Evolutionary conservation across 2,797 vertebrate species (phyloP), one percentile per base, ranked within the genome.

Genomic region (Huso huso): DNA sequence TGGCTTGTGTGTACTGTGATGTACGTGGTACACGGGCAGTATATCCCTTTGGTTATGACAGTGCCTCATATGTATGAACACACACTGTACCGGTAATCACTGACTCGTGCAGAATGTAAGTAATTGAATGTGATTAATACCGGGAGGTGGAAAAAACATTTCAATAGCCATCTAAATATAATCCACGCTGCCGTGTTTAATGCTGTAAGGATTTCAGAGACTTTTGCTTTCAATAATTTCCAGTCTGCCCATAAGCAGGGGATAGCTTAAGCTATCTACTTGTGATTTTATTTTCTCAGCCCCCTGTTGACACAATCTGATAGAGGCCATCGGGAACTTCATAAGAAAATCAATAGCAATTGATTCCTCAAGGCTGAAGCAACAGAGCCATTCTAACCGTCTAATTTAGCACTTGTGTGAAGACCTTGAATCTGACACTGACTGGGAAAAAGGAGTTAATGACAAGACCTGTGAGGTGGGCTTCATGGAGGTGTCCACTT

Each of bases 211-310:
- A 37, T 37, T 37, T 37, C 23, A 37, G 23, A 37, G 23, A 37
- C 23, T 69, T 68, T 71, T 68, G 65, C 73, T 68, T 72, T 61
- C 49, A 64, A 77, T 82, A 70, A 70, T 80, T 75, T 79, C 71
- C 73, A 66, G 67, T 69, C 69, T 75, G 15, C 13, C 12, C 67
- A 74, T 73, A 77, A 75, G 73, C 74, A 53, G 69, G 81, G 81
- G 57, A 55, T 83, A 82, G 78, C 81, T 87, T 81, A 71, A 77
- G 78, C 75, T 75, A 79, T 83, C 83, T 74, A 76, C 82, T 81
- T 74, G 79, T 76, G 85, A 79, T 84, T 88, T 88, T 84, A 83
- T 89, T 84, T 83, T 75, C 78, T 84, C 85, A 84, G 84, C 84
- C 81, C 69, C 76, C 78, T 75, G 83, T 79, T 78, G 83, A 83